phyloP scores from a whole-genome alignment of 2,113 vertebrate genomes.

The Thalassarche chlororhynchos region DNA sequence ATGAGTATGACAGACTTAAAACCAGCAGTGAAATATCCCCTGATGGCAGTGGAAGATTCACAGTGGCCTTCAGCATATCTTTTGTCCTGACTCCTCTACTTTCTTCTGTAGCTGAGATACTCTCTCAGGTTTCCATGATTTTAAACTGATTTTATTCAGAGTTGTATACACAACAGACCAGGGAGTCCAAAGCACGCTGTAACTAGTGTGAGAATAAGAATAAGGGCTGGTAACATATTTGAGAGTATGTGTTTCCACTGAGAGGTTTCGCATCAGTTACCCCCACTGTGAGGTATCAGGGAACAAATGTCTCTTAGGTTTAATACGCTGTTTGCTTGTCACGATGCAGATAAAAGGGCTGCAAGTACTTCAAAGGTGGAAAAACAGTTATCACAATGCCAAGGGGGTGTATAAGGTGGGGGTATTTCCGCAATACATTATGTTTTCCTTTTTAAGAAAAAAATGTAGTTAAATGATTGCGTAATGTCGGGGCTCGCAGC shows the following conservation, averaged over 20 bases:
- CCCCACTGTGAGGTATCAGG: neutral
- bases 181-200: neutral
- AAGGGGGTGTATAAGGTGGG: too few species aligned
- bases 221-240: neutral
- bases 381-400: neutral
- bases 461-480: neutral
- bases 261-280: neutral
- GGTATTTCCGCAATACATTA: too few species aligned
- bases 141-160: neutral
- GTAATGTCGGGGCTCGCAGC: rapidly evolving
- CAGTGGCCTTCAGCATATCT: neutral
- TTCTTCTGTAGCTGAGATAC: neutral
- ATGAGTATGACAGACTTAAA: neutral
- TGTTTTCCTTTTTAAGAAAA: neutral
- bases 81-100: neutral
- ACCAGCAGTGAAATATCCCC: neutral
- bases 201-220: neutral
- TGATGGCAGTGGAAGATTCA: neutral
- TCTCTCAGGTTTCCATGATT: neutral
- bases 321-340: neutral
- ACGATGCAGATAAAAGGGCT: neutral
- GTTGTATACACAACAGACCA: neutral
- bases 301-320: neutral
- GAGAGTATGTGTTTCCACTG: neutral
- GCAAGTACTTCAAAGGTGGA: neutral